Conservation (phyloP, 2,888 invertebrate species). For the Leucophenga montana region DNA sequence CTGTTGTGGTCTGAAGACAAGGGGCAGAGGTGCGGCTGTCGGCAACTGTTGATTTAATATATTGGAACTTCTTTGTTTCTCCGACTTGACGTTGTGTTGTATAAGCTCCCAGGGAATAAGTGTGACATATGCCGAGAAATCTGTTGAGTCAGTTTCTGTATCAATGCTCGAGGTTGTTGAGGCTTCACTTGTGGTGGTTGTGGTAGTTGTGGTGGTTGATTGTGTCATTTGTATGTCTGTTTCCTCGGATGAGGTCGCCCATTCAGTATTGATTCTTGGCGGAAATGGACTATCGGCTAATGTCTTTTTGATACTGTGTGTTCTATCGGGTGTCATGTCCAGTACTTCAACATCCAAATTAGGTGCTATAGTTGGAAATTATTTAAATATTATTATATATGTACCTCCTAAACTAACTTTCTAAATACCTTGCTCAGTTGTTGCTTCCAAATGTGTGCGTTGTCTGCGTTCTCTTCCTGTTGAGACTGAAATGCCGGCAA, state of each 20-base stretch:
- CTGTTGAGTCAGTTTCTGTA: conserved; percentile 47
- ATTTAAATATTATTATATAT: conserved; percentile 3
- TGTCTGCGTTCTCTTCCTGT: conserved; percentile 57
- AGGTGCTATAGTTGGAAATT: conserved; percentile 34
- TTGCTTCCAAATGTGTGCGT: conserved; percentile 19
- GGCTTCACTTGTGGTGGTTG: conserved; percentile 31
- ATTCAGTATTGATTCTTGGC: conserved; percentile 54
- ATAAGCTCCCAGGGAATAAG: conserved; percentile 66
- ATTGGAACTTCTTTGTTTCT: conserved; percentile 55
- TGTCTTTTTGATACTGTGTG: conserved; percentile 49
- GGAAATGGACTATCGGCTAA: conserved; percentile 22
- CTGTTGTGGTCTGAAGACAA: conserved; percentile 36
- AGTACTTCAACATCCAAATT: conserved; percentile 56
- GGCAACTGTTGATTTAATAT: conserved; percentile 45
- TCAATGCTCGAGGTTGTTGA: conserved; percentile 1
- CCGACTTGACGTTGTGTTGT: conserved; percentile 63
- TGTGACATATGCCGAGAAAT: conserved; percentile 56
- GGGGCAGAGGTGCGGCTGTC: background rate
- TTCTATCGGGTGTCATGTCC: conserved; percentile 50
- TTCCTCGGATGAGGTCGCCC: conserved; percentile 58
- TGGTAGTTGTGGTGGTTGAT: conserved; percentile 35
- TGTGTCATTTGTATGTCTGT: conserved; percentile 21
- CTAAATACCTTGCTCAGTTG: conserved; percentile 11
- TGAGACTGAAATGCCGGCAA: conserved; percentile 55
- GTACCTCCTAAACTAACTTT: background rate